Base-by-base conservation (phyloP, 2,797 vertebrate genomes). In the Lindbergichthys nudifrons region DNA sequence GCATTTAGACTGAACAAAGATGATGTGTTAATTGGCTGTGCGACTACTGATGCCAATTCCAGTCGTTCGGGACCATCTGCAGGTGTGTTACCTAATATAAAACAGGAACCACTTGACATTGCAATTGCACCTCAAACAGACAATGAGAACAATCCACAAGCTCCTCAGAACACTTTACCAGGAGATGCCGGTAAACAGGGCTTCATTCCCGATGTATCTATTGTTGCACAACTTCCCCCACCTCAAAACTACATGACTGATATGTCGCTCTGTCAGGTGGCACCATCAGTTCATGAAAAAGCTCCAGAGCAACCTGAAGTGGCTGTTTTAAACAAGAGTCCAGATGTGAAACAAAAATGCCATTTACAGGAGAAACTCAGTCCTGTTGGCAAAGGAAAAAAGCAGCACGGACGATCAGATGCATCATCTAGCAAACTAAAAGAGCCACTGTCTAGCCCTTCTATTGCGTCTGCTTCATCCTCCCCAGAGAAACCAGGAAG, bases 71-170 rank as follows among this genome's bases (percentile, higher is more conserved):
- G 60, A 18, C 68, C 15, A n/a, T n/a, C 84, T 58, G 18, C 67
- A 32, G 30, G 56, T 21, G 12, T 62, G 2, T 30, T 88, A 43
- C 59, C 65, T 14, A 41, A 43, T 19, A 92, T 94, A 21, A 94
- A 94, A 83, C 92, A 93, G 77, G 92, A 94, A 76, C 92, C 93
- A 7, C 68, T 89, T 59, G 93, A 94, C 61, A 77, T 92, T 80
- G 87, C 90, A 59, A 93, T 93, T 70, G 89, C 70, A 58, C 75
- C 84, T 77, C 86, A 89, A 51, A 53, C 73, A 26, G 80, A 86
- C 1, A 59, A 67, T 70, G 86, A 88, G 26, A 83, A 65, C 51
- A 70, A 56, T 70, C 63, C 70, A 54, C 73, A 79, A 2, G 42
- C 68, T 77, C 39, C 60, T 81, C 77, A 85, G 41, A 61, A 84